phyloP scores from a whole-genome alignment of 2,888 invertebrate genomes.

The Augochlorella aurata region DNA sequence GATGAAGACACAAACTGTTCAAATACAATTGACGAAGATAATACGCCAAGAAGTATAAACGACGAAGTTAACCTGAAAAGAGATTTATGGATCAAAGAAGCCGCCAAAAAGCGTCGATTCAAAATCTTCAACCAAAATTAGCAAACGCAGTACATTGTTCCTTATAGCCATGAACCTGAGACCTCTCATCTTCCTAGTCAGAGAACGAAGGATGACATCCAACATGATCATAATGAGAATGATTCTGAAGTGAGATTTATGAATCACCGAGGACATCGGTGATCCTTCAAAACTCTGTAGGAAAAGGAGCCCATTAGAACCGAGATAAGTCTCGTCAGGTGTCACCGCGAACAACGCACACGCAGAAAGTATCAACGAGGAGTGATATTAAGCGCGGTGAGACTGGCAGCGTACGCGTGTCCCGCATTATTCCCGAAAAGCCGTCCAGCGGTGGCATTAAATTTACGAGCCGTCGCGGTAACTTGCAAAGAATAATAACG shows the following conservation, averaged over 20 bases:
- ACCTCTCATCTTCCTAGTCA: too few relatives aligned
- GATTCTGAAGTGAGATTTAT: neutral
- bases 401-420: constrained; percentile 34
- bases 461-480: constrained; percentile 59
- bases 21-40: too few relatives aligned
- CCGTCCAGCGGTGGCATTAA: constrained; percentile 36
- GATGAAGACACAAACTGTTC: too few relatives aligned
- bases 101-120: too few relatives aligned
- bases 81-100: too few relatives aligned
- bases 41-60: too few relatives aligned
- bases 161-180: too few relatives aligned
- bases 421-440: constrained; percentile 36
- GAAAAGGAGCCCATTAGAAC: neutral
- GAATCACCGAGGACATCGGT: neutral
- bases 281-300: neutral
- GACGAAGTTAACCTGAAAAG: too few relatives aligned
- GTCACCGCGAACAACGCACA: constrained; percentile 16
- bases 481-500: constrained; percentile 58
- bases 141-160: too few relatives aligned
- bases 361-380: constrained; percentile 12
- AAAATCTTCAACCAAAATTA: too few relatives aligned
- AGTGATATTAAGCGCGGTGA: constrained; percentile 37
- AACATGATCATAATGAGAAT: neutral
- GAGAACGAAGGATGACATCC: too few relatives aligned
- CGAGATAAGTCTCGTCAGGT: neutral